A percentile compares a stretch with the other conserved stretches of the same genome.
phyloP scores from a whole-genome alignment of 2,113 vertebrate species.

The Cebidichthys violaceus region DNA sequence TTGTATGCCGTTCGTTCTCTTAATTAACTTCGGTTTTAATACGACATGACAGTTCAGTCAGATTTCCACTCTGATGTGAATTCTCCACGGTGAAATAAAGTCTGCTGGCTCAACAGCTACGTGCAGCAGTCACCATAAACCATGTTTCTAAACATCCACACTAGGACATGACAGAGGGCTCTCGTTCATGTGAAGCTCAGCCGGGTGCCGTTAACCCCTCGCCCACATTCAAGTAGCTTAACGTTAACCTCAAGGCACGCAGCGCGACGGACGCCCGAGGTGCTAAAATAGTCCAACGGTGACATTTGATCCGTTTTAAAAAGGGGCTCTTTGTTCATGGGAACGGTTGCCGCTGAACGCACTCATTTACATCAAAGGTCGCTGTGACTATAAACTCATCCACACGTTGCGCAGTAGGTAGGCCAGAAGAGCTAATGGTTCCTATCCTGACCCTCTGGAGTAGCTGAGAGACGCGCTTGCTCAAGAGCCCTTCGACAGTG shows the following conservation, averaged over 20 bases:
- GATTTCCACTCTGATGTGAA: constrained; percentile 17
- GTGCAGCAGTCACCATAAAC: not conserved
- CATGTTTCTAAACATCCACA: not conserved
- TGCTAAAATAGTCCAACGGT: not conserved
- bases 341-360: not conserved
- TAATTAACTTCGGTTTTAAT: constrained; percentile 49
- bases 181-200: not conserved
- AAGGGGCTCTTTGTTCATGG: not conserved
- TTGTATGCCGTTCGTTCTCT: constrained; percentile 16
- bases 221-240: not conserved
- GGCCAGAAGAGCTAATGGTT: not conserved
- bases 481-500: not conserved
- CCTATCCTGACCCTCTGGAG: not conserved
- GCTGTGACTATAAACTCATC: not conserved
- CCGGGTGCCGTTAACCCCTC: not conserved
- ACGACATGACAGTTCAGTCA: constrained; percentile 35
- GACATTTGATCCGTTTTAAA: constrained; percentile 14
- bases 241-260: not conserved
- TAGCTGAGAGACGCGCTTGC: not conserved
- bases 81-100: constrained; percentile 28
- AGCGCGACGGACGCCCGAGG: constrained; percentile 2
- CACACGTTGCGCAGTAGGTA: not conserved
- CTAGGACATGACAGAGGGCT: not conserved
- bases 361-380: constrained; percentile 1
- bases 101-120: constrained; percentile 20